Percentiles rank a stretch among this genome's conserved stretches.
phyloP scores from a whole-genome alignment of 2,888 invertebrate genomes.

The Yponomeuta malinellus region DNA sequence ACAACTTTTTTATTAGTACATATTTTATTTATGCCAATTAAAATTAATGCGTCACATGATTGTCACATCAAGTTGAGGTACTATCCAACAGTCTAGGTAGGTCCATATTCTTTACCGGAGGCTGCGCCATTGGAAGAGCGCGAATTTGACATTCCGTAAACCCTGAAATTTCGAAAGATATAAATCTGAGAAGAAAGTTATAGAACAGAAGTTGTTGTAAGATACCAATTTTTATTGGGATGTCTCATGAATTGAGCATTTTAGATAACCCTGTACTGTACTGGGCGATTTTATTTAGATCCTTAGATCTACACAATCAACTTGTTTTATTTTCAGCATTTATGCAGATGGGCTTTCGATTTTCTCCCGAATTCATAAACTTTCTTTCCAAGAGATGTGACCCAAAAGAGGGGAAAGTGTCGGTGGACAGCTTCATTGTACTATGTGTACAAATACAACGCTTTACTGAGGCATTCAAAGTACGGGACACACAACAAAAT shows the following conservation, averaged over 20 bases:
- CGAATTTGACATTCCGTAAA: too few relatives aligned
- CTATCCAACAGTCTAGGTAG: too few relatives aligned
- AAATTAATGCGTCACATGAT: too few relatives aligned
- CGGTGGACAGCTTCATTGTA: constrained; percentile 93
- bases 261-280: too few relatives aligned
- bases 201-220: too few relatives aligned
- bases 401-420: constrained; percentile 77
- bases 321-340: constrained; percentile 75
- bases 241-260: too few relatives aligned
- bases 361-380: constrained; percentile 85
- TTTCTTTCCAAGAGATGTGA: constrained; percentile 84
- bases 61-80: too few relatives aligned
- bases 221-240: too few relatives aligned
- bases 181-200: too few relatives aligned
- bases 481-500: constrained; percentile 85
- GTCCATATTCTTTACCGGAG: constrained; percentile 18
- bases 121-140: background rate
- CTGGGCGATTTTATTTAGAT: background rate
- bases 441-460: constrained; percentile 91
- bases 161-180: too few relatives aligned
- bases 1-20: too few relatives aligned
- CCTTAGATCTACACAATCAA: background rate
- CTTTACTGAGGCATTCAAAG: constrained; percentile 90
- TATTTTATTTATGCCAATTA: too few relatives aligned
- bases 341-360: constrained; percentile 91